Base-by-base conservation (phyloP, 64 coral and sea anemone genomes). In the Dendronephthya gigantea region DNA sequence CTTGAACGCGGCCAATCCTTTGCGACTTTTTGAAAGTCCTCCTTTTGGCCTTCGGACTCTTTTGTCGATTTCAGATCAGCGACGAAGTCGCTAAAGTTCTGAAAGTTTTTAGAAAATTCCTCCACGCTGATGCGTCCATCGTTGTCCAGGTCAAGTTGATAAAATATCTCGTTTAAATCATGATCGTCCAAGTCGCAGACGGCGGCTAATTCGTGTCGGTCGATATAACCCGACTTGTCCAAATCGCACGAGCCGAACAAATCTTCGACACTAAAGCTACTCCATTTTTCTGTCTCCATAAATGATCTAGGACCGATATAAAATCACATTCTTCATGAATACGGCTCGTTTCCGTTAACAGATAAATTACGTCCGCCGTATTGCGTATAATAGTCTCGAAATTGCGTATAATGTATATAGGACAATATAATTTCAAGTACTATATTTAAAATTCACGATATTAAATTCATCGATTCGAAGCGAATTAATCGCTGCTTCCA, bases 31-130 rank as follows among this genome's bases (percentile, higher is more conserved):
- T 45, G 11, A 45, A 6, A 62, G 55, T 62, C 6, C 55, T 2
- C 25, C 55, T 62, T 23, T 6, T 19, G 19, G n/a, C n/a, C n/a
- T n/a, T n/a, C n/a, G n/a, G n/a, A n/a, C n/a, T n/a, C n/a, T 62
- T 62, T 62, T 27, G 16, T n/a, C 55, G 55, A n/a, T 74, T 97
- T 97, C 13, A 97, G 35, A 33, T 92, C 94, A 40, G 85, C 87
- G 9, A 97, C 91, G 9, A 97, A 89, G 75, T 90, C 90, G 83
- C 88, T 93, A 68, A 97, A 97, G 68, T 97, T 97, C 68, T 90
- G 90, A 70, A 97, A 97, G 90, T 97, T 97, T 82, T 97, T 92
- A 31, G 94, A 93, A 79, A 97, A 97, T 50, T 97, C 94, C 30
- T 97, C 94, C 29, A 97, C 93, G 84, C 94, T 97, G 40, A 97